Evolutionary conservation across 2,888 invertebrate species (phyloP).

Genomic region (Dusona sp.): DNA sequence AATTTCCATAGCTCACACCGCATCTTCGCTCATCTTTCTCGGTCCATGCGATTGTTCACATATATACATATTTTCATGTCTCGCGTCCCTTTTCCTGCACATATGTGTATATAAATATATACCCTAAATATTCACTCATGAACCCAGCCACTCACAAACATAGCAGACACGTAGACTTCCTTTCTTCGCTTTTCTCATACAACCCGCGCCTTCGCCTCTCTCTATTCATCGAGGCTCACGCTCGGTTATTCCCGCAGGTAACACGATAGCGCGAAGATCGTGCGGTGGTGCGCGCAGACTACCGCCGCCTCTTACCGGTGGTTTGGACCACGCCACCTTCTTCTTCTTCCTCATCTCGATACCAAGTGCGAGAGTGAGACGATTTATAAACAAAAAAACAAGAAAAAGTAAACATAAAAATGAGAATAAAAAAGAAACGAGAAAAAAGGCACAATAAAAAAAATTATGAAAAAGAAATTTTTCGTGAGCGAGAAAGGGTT

Average conservation of each 20-base stretch:
- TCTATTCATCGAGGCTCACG: constrained; percentile 62
- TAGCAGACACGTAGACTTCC: constrained; percentile 15
- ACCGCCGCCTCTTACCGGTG: constrained; percentile 53
- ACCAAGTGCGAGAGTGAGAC: constrained; percentile 50
- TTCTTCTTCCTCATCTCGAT: constrained; percentile 59
- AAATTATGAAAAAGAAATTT: constrained; percentile 63
- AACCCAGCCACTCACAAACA: neutral
- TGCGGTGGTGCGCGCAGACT: constrained; percentile 64
- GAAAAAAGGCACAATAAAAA: constrained; percentile 1
- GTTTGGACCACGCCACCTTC: constrained; percentile 57
- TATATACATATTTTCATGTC: no score
- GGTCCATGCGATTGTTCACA: no score
- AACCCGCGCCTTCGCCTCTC: constrained; percentile 26
- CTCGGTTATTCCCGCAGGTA: constrained; percentile 64
- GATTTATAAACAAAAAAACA: constrained; percentile 34
- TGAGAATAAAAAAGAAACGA: neutral
- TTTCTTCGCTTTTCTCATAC: constrained; percentile 49
- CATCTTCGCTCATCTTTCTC: no score
- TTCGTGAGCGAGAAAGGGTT: constrained; percentile 65
- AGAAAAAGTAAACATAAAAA: constrained; percentile 18
- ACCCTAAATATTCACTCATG: neutral
- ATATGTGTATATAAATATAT: neutral
- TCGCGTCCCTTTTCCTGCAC: neutral
- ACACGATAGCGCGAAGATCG: constrained; percentile 67
- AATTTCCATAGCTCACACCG: no score